A percentile compares a stretch with the other conserved stretches of the same genome.
phyloP scores from a whole-genome alignment of 2,888 invertebrate species.

The Polymixis lichenea region DNA sequence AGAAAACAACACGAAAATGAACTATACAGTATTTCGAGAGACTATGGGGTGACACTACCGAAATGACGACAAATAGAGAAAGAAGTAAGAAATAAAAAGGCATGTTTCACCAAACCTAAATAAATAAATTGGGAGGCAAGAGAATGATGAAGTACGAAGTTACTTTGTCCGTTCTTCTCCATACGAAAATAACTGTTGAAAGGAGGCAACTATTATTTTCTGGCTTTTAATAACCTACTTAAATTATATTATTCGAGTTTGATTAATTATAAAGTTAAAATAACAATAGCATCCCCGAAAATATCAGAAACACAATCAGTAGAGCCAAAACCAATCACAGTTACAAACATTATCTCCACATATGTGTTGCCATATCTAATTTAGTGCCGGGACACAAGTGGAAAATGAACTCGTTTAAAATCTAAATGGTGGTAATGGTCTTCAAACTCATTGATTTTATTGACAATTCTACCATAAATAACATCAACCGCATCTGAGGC shows the following conservation, averaged over 20 bases:
- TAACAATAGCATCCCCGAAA: not conserved
- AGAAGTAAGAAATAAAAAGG: not conserved
- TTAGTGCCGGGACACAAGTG: not conserved
- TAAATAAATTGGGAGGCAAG: too few relatives aligned
- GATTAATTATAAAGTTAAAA: not conserved
- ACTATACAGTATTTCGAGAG: not conserved
- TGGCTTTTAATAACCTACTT: not conserved
- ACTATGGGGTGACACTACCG: not conserved
- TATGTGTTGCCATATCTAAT: too few relatives aligned
- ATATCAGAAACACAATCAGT: not conserved
- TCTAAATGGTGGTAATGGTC: not conserved
- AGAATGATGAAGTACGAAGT: not conserved
- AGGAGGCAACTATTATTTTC: not conserved
- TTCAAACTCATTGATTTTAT: conserved; percentile 38
- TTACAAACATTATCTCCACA: not conserved
- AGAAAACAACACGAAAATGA: too few relatives aligned
- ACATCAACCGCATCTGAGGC: conserved; percentile 89
- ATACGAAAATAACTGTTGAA: not conserved
- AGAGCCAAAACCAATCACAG: not conserved
- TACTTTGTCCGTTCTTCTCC: not conserved
- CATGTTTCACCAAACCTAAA: too few relatives aligned
- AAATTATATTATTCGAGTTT: not conserved
- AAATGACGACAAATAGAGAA: not conserved
- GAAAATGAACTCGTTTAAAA: not conserved
- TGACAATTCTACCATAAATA: conserved; percentile 87